Conservation (phyloP, 2,113 vertebrate species). For the Tricholaema leucomelas region DNA sequence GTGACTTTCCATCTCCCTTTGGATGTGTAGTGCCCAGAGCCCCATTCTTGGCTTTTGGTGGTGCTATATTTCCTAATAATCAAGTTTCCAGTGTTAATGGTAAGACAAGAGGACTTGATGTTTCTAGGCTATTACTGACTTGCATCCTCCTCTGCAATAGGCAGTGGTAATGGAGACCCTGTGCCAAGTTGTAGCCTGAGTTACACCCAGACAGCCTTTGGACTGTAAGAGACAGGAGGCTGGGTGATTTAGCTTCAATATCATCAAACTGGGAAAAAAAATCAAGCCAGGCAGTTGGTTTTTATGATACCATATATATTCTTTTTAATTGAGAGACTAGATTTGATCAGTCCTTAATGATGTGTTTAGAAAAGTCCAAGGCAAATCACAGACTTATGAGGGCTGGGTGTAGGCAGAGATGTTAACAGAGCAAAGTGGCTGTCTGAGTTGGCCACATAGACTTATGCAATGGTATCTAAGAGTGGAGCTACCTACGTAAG, state of each 20-base stretch:
- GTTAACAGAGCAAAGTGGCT: conserved; percentile 28
- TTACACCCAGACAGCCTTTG: neutral
- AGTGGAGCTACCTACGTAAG: conserved; percentile 62
- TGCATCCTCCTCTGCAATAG: conserved; percentile 13
- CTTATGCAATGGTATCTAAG: conserved; percentile 53
- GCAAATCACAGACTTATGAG: conserved; percentile 30
- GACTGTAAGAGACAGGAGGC: neutral
- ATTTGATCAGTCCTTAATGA: conserved; percentile 42
- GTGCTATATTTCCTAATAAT: neutral
- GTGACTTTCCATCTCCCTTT: neutral
- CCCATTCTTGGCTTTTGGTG: neutral
- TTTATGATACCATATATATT: conserved; percentile 30
- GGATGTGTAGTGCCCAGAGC: neutral
- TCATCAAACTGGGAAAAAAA: conserved; percentile 54
- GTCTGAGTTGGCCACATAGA: neutral
- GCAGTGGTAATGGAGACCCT: conserved; percentile 50
- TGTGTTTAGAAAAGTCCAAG: conserved; percentile 36
- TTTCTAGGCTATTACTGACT: conserved; percentile 40
- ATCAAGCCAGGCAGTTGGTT: conserved; percentile 28
- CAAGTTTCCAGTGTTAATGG: conserved; percentile 9
- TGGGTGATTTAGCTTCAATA: conserved; percentile 21
- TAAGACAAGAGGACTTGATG: neutral
- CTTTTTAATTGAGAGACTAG: conserved; percentile 47
- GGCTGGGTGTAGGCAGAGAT: conserved; percentile 41
- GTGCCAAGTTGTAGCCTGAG: neutral